Conservation (phyloP, 2,113 vertebrate species). For the Melanostigma gelatinosum region DNA sequence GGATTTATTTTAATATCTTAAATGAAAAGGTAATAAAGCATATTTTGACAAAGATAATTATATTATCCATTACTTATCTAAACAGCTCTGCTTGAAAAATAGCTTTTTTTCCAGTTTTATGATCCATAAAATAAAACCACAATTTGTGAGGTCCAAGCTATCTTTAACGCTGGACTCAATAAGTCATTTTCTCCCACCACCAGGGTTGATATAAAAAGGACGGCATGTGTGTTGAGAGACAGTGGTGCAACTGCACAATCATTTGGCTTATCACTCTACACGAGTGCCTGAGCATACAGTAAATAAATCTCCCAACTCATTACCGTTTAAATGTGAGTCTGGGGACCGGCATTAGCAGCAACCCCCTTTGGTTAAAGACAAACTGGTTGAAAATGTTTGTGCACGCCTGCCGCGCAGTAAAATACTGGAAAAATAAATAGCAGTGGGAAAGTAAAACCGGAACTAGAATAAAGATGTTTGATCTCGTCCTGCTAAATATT, state of each 20-base stretch:
- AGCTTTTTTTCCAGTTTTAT: slow-evolving; percentile 4
- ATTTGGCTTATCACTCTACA: slow-evolving; percentile 63
- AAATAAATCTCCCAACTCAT: slow-evolving; percentile 75
- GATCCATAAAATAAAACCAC: background rate
- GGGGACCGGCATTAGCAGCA: slow-evolving; percentile 73
- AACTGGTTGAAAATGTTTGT: slow-evolving; percentile 61
- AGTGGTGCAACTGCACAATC: slow-evolving; percentile 33
- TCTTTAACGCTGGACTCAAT: slow-evolving; percentile 18
- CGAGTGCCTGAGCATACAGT: slow-evolving; percentile 59
- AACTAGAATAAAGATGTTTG: slow-evolving; percentile 32
- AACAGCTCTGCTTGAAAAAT: background rate
- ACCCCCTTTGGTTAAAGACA: slow-evolving; percentile 67
- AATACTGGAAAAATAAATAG: slow-evolving; percentile 58
- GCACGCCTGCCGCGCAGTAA: slow-evolving; percentile 57
- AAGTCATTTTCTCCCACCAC: slow-evolving; percentile 21
- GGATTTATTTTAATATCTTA: background rate
- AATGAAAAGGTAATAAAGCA: background rate
- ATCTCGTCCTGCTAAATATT: slow-evolving; percentile 18
- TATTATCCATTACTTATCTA: background rate
- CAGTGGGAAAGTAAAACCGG: slow-evolving; percentile 44
- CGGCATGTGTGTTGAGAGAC: slow-evolving; percentile 48
- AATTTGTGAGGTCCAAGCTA: background rate
- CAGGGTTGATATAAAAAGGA: slow-evolving; percentile 29
- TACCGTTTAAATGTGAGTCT: slow-evolving; percentile 74
- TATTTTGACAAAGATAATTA: background rate